These are phyloP conservation scores for Melinaea menophilus DNA, from an alignment of 2,888 invertebrate genomes.

Conservation along the genomic window DNA sequence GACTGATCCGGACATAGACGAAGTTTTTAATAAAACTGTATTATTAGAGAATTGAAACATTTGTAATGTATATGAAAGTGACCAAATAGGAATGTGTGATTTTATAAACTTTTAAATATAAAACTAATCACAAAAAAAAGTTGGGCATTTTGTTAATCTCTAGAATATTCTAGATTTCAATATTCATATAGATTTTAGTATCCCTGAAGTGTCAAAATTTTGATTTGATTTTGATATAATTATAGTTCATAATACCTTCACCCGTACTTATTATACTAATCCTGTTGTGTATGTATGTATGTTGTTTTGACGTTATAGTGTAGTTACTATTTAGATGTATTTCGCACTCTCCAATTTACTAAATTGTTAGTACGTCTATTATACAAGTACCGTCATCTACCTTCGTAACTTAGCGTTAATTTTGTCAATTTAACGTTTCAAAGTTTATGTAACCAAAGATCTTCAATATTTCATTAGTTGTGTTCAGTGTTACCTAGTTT, in stretches of 20 bases:
- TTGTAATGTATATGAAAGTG: slow-evolving; percentile 14
- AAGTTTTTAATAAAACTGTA: slow-evolving; percentile 20
- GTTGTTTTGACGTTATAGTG: background rate
- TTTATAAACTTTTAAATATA: slow-evolving; percentile 13
- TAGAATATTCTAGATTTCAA: background rate
- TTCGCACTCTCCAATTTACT: slow-evolving; percentile 1
- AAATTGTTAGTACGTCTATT: background rate
- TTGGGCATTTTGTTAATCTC: background rate
- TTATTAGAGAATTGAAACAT: slow-evolving; percentile 15
- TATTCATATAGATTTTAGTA: background rate
- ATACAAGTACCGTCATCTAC: slow-evolving; percentile 17
- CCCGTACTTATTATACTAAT: slow-evolving; percentile 3
- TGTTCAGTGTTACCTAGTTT: slow-evolving; percentile 28
- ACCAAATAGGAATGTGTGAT: slow-evolving; percentile 12
- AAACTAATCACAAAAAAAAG: background rate
- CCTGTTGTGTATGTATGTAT: too few relatives aligned
- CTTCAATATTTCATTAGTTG: slow-evolving; percentile 20
- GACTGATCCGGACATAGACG: slow-evolving; percentile 27
- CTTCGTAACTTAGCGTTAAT: slow-evolving; percentile 2
- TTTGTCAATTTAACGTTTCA: slow-evolving; percentile 13
- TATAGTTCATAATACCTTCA: background rate
- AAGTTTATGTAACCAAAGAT: slow-evolving; percentile 28
- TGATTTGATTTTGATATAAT: background rate
- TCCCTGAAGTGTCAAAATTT: slow-evolving; percentile 1
- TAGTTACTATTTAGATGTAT: slow-evolving; percentile 6